Evolutionary conservation across 64 coral and sea anemone genomes (phyloP), one percentile per base, ranked within the genome.

Genomic region (Porites lutea): DNA sequence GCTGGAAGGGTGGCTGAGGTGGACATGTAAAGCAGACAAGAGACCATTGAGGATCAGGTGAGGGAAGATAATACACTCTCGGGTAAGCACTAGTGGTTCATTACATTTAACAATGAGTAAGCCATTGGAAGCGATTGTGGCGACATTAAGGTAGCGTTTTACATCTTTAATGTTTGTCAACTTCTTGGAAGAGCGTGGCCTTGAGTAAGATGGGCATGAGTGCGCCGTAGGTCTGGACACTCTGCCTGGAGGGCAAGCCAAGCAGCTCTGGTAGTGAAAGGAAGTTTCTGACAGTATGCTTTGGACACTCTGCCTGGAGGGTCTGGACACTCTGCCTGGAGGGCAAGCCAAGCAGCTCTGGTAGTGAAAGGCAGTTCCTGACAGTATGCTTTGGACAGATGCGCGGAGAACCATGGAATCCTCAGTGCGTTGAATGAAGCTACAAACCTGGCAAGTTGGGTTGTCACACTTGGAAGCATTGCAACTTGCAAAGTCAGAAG

Each of bases 181-280:
- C 27, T 37, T 37, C 27, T 37, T 37, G 27, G 27, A 37, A 37
- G 27, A 1, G 27, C 27, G 1, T 37, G 27, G 27, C 27, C 27
- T 37, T 37, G 27, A 37, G 27, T 37, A 37, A 37, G 27, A 37
- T 37, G 27, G 27, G 27, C 27, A 37, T 37, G 13, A 52, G 72
- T 71, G 70, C 68, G 45, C 18, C 86, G 69, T 46, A 88, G 69
- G 67, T 57, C 19, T 12, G 60, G 66, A 43, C 82, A 86, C 48
- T 86, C 82, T 4, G 27, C 49, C 21, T 86, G 82, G 55, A 71
- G 13, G 27, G 82, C 20, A 13, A 86, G 55, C 82, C 61, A 86
- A 44, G 82, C 82, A 10, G 61, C 16, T 86, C 62, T 27, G 6
- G n/a, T 86, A 67, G 82, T 86, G 65, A 86, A 86, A 43, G 82